Conservation (phyloP, 2,888 invertebrate species). For the Helleia helle region DNA sequence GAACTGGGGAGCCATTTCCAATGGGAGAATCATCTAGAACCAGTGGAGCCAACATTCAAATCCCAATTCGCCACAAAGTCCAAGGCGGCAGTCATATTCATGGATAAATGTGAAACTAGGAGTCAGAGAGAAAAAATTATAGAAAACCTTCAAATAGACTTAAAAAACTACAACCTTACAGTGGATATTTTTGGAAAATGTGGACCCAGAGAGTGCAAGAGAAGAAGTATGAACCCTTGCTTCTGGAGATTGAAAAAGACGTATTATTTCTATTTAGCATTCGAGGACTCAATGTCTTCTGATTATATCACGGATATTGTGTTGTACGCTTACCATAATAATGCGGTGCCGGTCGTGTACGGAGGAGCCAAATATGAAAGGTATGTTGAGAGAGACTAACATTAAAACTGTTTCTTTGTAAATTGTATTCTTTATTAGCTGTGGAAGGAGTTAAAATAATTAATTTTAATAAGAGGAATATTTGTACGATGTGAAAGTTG, state of each 20-base stretch:
- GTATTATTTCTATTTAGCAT: constrained; percentile 81
- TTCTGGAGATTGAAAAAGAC: constrained; percentile 55
- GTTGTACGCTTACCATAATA: constrained; percentile 68
- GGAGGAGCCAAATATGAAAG: constrained; percentile 75
- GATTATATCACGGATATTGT: constrained; percentile 58
- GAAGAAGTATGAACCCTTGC: constrained; percentile 38
- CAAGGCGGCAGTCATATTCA: constrained; percentile 44
- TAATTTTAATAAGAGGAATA: too few species aligned
- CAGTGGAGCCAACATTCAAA: constrained; percentile 25
- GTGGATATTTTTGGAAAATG: constrained; percentile 72
- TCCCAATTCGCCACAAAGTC: constrained; percentile 34
- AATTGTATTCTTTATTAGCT: too few species aligned
- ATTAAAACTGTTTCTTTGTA: too few species aligned
- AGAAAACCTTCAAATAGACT: constrained; percentile 47
- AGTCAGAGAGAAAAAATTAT: constrained; percentile 43
- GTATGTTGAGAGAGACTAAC: too few species aligned
- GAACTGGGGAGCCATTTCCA: constrained; percentile 30
- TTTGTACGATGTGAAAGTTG: too few species aligned
- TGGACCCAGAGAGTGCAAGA: constrained; percentile 43
- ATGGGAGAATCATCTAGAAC: constrained; percentile 33
- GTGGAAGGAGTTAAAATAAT: too few species aligned
- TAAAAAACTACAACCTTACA: constrained; percentile 43
- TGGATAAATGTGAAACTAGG: constrained; percentile 41
- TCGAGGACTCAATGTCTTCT: constrained; percentile 81
- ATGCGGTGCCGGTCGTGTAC: constrained; percentile 78